These are phyloP conservation scores for Puffinus mauretanicus DNA, from an alignment of 2,113 vertebrate species.

Conservation along the genomic window DNA sequence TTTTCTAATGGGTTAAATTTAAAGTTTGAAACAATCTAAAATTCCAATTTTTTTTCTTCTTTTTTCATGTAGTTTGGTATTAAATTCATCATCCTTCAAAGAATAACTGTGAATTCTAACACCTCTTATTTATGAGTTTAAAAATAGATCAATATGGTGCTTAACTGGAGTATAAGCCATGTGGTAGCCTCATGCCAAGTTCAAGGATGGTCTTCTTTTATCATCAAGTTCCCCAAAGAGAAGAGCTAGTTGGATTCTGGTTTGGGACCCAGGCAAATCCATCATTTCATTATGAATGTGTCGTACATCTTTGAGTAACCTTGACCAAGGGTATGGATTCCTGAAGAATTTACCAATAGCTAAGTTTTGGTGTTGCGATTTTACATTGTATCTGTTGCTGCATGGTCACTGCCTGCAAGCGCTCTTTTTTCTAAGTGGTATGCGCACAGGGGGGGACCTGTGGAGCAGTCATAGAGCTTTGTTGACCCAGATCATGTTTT, in stretches of 20 bases:
- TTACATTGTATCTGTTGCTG: neutral
- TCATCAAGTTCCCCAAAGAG: neutral
- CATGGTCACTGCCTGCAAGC: rapidly evolving
- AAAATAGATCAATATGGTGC: neutral
- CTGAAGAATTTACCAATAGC: neutral
- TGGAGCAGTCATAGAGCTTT: neutral
- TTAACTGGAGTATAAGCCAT: neutral
- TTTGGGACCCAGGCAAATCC: neutral
- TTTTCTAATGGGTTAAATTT: neutral
- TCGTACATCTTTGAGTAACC: neutral
- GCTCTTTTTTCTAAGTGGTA: neutral
- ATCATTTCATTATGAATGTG: constrained; percentile 14
- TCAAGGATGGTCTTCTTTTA: neutral
- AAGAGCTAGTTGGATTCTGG: neutral
- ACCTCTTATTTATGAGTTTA: neutral
- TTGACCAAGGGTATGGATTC: neutral
- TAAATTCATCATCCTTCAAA: neutral
- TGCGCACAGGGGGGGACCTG: rapidly evolving
- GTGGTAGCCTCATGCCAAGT: neutral
- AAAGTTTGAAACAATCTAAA: neutral
- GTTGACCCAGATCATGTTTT: neutral
- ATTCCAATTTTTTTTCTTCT: neutral
- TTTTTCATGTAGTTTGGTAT: neutral
- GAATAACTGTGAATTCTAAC: neutral
- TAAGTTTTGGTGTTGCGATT: neutral